A percentile compares a stretch with the other conserved stretches of the same genome.
Conservation (phyloP, 1,140 invertebrate genomes). For the Pseudomyrmex gracilis region DNA sequence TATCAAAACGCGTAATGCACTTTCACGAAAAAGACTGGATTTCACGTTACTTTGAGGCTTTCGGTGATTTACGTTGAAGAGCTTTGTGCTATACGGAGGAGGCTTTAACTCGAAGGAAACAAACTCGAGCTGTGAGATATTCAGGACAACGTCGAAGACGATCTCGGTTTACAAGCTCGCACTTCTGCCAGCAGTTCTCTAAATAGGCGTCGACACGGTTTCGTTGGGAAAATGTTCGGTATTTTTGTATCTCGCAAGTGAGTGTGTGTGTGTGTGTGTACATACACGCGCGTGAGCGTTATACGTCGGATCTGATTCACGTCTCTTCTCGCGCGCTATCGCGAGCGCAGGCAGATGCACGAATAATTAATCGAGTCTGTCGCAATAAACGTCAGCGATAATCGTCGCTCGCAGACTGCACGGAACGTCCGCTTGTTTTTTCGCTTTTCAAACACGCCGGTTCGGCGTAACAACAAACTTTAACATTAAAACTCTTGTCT, state of each 20-base stretch:
- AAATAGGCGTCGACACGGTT: constrained; percentile 51
- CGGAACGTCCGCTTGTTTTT: neutral
- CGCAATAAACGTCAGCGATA: constrained; percentile 9
- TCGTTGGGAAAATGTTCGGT: constrained; percentile 26
- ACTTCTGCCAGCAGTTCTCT: constrained; percentile 31
- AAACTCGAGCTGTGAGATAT: neutral
- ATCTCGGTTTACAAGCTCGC: constrained; percentile 35
- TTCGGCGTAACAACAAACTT: neutral
- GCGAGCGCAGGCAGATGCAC: constrained; percentile 28
- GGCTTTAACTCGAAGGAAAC: neutral
- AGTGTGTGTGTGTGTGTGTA: neutral
- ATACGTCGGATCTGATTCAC: constrained; percentile 23
- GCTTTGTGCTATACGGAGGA: neutral
- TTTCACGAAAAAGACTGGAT: neutral
- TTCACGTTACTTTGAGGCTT: neutral
- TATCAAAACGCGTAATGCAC: too few relatives aligned
- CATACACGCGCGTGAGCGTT: neutral
- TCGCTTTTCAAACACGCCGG: neutral
- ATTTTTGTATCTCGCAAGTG: constrained; percentile 45
- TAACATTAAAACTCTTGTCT: too few relatives aligned
- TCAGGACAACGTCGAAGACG: constrained; percentile 57
- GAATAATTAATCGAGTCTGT: constrained; percentile 43
- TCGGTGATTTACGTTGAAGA: neutral
- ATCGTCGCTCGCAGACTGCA: neutral
- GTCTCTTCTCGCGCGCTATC: constrained; percentile 43